Conservation (phyloP, 2,113 vertebrate species). For the Amphiprion ocellaris region DNA sequence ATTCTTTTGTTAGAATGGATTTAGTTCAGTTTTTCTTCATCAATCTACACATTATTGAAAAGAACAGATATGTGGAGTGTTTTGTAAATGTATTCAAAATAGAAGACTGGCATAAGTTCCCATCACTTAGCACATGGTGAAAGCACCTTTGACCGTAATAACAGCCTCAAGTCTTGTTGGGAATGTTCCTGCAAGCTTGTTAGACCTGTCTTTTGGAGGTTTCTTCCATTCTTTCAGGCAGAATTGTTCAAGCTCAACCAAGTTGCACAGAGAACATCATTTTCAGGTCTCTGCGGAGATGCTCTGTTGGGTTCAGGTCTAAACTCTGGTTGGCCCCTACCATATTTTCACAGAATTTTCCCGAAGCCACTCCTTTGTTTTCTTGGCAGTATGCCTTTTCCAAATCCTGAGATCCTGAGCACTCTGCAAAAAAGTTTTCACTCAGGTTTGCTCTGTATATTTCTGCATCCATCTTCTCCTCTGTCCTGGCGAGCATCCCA, state of each 20-base stretch:
- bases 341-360: neutral
- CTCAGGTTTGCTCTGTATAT: too few species aligned
- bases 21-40: neutral
- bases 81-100: neutral
- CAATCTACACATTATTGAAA: neutral
- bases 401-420: too few species aligned
- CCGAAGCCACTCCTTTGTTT: neutral
- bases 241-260: neutral
- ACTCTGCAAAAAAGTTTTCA: too few species aligned
- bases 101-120: neutral
- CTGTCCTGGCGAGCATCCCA: too few species aligned
- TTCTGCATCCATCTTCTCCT: too few species aligned
- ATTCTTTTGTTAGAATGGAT: neutral
- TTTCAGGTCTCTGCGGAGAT: neutral
- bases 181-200: neutral
- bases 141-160: slow-evolving; percentile 10
- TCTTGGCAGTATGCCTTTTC: neutral
- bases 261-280: neutral
- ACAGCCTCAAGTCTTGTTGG: slow-evolving; percentile 3
- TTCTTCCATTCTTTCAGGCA: neutral
- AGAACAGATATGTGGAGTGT: neutral
- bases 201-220: neutral
- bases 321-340: neutral
- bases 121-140: neutral
- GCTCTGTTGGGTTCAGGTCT: neutral